Conservation (phyloP, 2,888 invertebrate genomes). For the Ametastegia equiseti region DNA sequence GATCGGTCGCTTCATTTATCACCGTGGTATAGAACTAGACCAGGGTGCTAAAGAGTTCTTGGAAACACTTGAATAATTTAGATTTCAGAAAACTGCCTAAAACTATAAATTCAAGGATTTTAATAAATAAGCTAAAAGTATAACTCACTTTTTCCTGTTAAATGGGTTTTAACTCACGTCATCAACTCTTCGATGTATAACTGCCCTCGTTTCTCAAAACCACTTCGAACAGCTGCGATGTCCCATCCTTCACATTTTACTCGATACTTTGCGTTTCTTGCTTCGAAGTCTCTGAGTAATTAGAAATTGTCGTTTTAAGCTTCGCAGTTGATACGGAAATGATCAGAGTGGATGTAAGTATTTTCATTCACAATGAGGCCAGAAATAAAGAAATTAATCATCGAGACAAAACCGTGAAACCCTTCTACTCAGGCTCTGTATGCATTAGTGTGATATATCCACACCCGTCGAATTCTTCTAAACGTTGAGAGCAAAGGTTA, state of each 20-base stretch:
- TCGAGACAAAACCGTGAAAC: background rate
- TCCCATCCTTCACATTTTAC: background rate
- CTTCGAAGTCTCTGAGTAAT: background rate
- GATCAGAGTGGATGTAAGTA: too few relatives aligned
- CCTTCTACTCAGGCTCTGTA: background rate
- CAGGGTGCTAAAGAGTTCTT: background rate
- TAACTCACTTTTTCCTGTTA: background rate
- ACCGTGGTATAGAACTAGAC: too few relatives aligned
- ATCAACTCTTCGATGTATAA: background rate
- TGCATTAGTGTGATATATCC: constrained; percentile 26
- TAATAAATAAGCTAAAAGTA: background rate
- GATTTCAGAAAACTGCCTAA: background rate
- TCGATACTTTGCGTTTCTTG: background rate
- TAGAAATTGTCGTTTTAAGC: background rate
- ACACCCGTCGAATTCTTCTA: background rate
- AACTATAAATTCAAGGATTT: background rate
- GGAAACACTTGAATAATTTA: background rate
- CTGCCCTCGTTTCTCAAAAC: too few relatives aligned
- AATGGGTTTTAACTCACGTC: background rate
- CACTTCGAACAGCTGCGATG: too few relatives aligned
- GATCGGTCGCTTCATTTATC: background rate
- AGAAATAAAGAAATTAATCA: background rate
- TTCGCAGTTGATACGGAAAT: background rate
- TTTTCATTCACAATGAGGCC: background rate
- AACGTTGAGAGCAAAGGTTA: constrained; percentile 23